Evolutionary conservation across 1,140 invertebrate genomes (phyloP).

Genomic region (Arion vulgaris): DNA sequence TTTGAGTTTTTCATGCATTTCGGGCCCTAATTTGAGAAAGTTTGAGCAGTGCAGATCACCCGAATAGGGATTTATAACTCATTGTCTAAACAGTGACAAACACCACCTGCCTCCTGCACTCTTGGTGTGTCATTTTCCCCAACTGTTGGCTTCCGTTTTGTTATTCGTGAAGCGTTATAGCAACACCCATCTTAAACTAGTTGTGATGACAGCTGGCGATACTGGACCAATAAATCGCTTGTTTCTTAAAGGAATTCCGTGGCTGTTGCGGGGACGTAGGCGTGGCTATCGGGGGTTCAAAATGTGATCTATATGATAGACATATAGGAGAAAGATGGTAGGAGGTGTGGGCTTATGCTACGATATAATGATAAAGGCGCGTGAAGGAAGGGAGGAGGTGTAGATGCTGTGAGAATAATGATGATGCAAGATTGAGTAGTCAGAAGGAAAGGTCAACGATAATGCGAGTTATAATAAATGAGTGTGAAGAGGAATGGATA

Average conservation of each 20-base stretch:
- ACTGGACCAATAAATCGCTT: neutral
- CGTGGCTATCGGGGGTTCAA: neutral
- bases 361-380: neutral
- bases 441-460: neutral
- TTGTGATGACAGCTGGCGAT: neutral
- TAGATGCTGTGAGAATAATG: neutral
- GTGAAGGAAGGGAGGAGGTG: neutral
- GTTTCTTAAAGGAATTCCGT: neutral
- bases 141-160: neutral
- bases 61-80: neutral
- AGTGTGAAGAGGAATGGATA: neutral
- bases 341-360: neutral
- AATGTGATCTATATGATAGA: neutral
- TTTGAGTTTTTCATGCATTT: neutral
- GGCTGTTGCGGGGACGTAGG: neutral
- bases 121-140: neutral
- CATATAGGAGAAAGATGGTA: neutral
- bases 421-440: neutral
- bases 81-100: constrained; percentile 1
- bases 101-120: neutral
- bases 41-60: neutral
- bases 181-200: neutral
- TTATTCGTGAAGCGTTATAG: neutral
- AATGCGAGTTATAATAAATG: too few relatives aligned
- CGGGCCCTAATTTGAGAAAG: neutral